These are phyloP conservation scores for Bembecia ichneumoniformis DNA, from an alignment of 2,888 invertebrate genomes.

Conservation along the genomic window DNA sequence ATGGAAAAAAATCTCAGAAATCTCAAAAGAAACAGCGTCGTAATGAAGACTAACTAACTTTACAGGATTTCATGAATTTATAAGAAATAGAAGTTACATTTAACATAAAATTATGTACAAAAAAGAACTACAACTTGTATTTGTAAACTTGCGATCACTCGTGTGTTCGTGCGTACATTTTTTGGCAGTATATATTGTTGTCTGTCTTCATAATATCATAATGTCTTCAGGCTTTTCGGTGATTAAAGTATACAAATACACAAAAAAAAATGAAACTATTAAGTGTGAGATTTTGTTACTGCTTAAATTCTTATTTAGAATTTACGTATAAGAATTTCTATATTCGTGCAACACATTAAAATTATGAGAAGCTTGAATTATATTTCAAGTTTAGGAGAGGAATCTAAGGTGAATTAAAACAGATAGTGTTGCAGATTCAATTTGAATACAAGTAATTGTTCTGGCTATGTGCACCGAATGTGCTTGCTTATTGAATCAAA, in stretches of 20 bases:
- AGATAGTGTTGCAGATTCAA: not conserved
- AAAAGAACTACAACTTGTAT: no score
- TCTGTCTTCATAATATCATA: no score
- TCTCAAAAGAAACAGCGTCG: not conserved
- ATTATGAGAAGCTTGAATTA: not conserved
- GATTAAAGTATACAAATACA: not conserved
- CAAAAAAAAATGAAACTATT: not conserved
- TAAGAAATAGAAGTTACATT: no score
- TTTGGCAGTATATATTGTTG: no score
- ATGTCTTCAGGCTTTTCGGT: no score
- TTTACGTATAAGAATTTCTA: no score
- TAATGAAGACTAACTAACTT: not conserved
- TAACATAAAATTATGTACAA: no score
- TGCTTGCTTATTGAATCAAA: not conserved
- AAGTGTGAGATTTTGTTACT: no score
- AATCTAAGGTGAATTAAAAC: not conserved
- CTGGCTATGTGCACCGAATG: not conserved
- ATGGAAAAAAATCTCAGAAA: not conserved
- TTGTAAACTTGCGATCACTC: no score
- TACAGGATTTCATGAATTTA: not conserved
- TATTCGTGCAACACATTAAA: not conserved
- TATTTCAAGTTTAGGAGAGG: not conserved
- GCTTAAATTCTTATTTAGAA: no score
- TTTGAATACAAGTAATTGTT: not conserved
- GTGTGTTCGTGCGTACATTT: no score